These are phyloP conservation scores for Rhipidura dahli DNA, from an alignment of 2,113 vertebrate species.

Conservation along the genomic window DNA sequence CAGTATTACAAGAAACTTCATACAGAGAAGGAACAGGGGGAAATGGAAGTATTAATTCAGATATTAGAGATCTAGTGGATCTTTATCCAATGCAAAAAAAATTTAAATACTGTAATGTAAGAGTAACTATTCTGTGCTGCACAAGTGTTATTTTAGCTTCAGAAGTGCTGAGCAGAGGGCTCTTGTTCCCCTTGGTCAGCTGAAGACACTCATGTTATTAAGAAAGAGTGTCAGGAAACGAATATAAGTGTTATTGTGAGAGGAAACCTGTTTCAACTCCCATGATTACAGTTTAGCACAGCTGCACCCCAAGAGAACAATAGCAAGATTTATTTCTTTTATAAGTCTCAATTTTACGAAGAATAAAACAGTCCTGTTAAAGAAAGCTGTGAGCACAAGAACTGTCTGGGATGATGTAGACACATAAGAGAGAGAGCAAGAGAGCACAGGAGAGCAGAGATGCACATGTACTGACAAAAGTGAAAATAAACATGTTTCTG, in stretches of 20 bases:
- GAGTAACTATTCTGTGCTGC: not conserved
- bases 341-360: conserved; percentile 49
- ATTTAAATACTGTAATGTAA: not conserved
- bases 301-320: conserved; percentile 52
- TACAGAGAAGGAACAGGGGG: not conserved
- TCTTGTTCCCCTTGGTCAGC: conserved; percentile 27
- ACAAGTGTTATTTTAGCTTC: not conserved
- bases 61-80: not conserved
- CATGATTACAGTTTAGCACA: conserved; percentile 53
- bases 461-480: not conserved
- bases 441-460: not conserved
- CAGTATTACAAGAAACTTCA: not conserved
- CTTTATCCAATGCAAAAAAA: not conserved
- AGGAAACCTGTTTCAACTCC: conserved; percentile 61
- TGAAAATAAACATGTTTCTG: not conserved
- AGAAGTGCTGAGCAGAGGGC: conserved; percentile 7
- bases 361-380: conserved; percentile 13
- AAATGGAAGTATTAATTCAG: not conserved
- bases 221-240: conserved; percentile 44
- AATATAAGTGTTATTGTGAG: conserved; percentile 57
- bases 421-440: not conserved
- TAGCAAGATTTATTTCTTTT: conserved; percentile 61
- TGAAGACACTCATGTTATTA: conserved; percentile 58
- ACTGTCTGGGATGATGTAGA: not conserved
- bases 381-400: not conserved